Conservation (phyloP, 2,113 vertebrate genomes). For the Microcebus jonahi region DNA sequence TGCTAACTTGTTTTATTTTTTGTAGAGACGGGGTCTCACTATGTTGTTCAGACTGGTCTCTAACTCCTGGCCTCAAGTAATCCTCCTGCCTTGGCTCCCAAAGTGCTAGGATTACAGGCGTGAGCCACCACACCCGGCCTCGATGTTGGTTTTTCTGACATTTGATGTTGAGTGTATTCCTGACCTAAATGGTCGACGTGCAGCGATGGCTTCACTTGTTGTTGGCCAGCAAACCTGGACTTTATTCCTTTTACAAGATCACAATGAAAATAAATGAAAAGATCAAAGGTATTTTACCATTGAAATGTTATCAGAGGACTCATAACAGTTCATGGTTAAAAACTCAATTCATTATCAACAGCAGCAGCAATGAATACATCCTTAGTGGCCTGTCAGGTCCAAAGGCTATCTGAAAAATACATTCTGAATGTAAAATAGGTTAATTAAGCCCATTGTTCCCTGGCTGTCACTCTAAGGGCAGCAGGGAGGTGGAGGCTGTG, state of each 20-base stretch:
- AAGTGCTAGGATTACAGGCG: too few relatives aligned
- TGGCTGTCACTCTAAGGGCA: background rate
- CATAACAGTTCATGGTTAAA: slow-evolving; percentile 29
- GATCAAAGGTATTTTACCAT: background rate
- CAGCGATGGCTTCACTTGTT: background rate
- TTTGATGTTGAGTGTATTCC: background rate
- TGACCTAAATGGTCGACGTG: background rate
- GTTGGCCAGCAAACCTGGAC: background rate
- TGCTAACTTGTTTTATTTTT: too few relatives aligned
- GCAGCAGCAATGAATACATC: background rate
- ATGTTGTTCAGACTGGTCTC: too few relatives aligned
- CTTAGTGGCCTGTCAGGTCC: background rate
- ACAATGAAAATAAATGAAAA: slow-evolving; percentile 29
- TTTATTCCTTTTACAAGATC: background rate
- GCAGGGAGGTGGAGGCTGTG: background rate
- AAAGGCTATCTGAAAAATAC: background rate
- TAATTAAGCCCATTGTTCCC: slow-evolving; percentile 18
- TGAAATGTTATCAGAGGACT: slow-evolving; percentile 32
- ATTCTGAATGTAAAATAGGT: slow-evolving; percentile 17
- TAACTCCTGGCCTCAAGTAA: too few relatives aligned
- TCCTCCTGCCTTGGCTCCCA: too few relatives aligned
- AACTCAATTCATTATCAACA: background rate
- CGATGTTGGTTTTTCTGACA: background rate
- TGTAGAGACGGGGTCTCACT: too few relatives aligned
- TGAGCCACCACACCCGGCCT: too few relatives aligned